A percentile compares a stretch with the other conserved stretches of the same genome.
phyloP scores from a whole-genome alignment of 1,140 invertebrate species.

The Laupala kohalensis region DNA sequence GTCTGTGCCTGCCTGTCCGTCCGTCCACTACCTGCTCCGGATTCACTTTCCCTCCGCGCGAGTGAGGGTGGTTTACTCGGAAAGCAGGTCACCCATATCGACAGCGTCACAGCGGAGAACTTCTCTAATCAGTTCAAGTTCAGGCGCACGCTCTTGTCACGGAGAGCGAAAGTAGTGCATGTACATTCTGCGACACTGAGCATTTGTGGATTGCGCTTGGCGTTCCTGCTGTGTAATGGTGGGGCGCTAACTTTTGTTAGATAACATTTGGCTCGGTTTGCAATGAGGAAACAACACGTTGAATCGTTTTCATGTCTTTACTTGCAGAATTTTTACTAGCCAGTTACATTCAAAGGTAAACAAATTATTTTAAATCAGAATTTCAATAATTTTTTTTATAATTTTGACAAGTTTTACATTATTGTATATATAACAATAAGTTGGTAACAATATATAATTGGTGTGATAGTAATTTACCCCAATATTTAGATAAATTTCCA shows the following conservation, averaged over 20 bases:
- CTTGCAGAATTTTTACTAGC: background rate
- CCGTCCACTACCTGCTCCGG: too few relatives aligned
- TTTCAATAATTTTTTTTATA: too few relatives aligned
- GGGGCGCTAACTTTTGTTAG: too few relatives aligned
- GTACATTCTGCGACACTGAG: background rate
- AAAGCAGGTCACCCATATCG: constrained; percentile 7
- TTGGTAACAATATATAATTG: too few relatives aligned
- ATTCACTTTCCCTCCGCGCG: background rate
- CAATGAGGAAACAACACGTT: background rate
- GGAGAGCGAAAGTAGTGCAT: background rate
- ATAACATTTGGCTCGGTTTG: background rate
- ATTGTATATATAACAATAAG: too few relatives aligned
- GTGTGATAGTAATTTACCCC: too few relatives aligned
- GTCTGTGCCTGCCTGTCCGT: too few relatives aligned
- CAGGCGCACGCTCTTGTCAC: background rate
- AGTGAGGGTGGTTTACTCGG: background rate
- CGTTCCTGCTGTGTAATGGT: too few relatives aligned
- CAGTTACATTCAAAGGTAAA: background rate
- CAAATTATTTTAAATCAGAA: too few relatives aligned
- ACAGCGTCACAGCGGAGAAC: background rate
- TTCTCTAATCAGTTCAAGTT: constrained; percentile 1
- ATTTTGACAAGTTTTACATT: too few relatives aligned
- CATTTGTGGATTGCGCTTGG: background rate
- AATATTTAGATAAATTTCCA: too few relatives aligned
- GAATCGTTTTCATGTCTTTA: background rate